Evolutionary conservation across 2,888 invertebrate genomes (phyloP), one percentile per base, ranked within the genome.

Genomic region (Lycia hirtaria): DNA sequence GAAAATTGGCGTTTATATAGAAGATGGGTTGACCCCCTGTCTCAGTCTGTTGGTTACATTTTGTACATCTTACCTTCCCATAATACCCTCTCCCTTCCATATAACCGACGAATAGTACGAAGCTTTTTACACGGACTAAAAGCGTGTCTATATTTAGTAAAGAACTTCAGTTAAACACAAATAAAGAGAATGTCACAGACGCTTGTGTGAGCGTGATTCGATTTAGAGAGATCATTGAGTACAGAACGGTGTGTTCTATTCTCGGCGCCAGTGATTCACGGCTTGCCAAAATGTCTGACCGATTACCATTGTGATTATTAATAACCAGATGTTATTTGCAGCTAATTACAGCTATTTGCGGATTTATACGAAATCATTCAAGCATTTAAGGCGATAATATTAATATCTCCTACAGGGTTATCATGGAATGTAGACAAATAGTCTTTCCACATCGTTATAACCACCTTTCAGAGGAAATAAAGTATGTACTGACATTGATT

Each of bases 231-330:
- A 52, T 22, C 51, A 52, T 55, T 55, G 45, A 60, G 54, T 54
- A 26, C 43, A 57, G 56, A 54, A 51, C 50, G 58, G 62, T 37
- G 53, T 45, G 56, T 50, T 59, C 64, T 67, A 67, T 67, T 67
- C 53, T 48, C 32, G 49, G 60, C 51, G 28, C 35, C 52, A 45
- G 62, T 67, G 63, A 67, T 55, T 67, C 63, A 67, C 58, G 60
- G 52, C 61, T 62, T 65, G 67, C 67, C 67, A 67, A 67, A 67
- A 67, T 55, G 55, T 65, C 63, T 65, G 15, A 49, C 52, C 49
- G 64, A 67, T 67, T 63, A 63, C 63, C 51, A 54, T 60, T 47
- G 48, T 14, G 35, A 26, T 54, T 64, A 59, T 59, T 64, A 38
- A 53, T 56, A 56, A 26, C 17, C 15, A 22, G 20, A 41, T 32